Base-by-base conservation (phyloP, 2,888 invertebrate species). In the Ichneumoninae sp. region DNA sequence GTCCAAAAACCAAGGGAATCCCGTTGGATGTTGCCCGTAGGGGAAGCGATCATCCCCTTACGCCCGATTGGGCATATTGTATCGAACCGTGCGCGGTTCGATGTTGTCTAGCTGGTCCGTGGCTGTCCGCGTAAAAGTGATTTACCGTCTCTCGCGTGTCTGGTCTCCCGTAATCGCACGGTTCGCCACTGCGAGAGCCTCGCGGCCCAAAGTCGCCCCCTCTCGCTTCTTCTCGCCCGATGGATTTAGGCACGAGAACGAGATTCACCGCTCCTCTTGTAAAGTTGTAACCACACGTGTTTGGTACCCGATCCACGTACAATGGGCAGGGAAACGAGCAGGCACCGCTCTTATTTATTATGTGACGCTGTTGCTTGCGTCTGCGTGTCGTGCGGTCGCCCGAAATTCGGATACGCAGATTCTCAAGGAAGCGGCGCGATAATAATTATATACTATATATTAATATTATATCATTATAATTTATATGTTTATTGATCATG, bases 41-140 rank as follows among this genome's bases (percentile, higher is more conserved):
- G 77, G 78, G 71, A 91, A 90, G 88, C 90, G 90, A 89, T 89
- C 89, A 90, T 90, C 90, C 91, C 90, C 88, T 92, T 85, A 90
- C 89, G 92, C 91, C 90, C 90, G 91, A 92, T 91, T 90, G 88
- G 87, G 62, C 88, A 86, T 88, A 91, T 91, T 91, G 89, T 91
- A 84, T 72, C 80, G 62, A 75, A 44, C 30, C 60, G 13, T 22
- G 19, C 22, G 44, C 71, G 57, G 50, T 50, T 82, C 72, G 74
- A 78, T 82, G 82, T 78, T 78, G 68, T 75, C 81, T 66, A 47
- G 52, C 6, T 22, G 40, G 26, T 36, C 60, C n/a, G 47, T 78
- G 75, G 40, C 57, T 50, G 69, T 80, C 72, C 83, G 83, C 86
- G 83, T 83, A 83, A 86, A 87, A 86, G 80, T 87, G 87, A 87